Percentiles rank a stretch among this genome's conserved stretches.
These are phyloP conservation scores for Eidolon helvum DNA, from an alignment of 2,113 vertebrate genomes.

Conservation along the genomic window DNA sequence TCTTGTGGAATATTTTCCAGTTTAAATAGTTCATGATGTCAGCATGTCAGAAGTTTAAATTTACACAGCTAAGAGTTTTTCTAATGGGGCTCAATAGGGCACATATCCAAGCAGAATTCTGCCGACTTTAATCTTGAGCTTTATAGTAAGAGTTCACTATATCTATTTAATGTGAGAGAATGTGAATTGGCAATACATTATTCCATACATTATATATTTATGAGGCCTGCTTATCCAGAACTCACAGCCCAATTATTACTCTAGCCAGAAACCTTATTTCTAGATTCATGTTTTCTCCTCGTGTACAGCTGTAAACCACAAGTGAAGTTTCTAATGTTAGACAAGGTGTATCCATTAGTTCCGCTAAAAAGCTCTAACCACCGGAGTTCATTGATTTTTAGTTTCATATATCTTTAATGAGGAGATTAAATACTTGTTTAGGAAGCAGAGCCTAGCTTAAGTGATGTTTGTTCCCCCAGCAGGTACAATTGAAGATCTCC, in stretches of 20 bases:
- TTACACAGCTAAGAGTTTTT: conserved; percentile 65
- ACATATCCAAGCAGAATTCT: conserved; percentile 66
- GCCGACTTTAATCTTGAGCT: conserved; percentile 69
- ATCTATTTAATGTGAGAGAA: conserved; percentile 72
- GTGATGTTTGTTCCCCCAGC: conserved; percentile 87
- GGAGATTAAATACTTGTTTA: conserved; percentile 99
- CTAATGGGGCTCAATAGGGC: conserved; percentile 47
- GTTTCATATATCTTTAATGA: conserved; percentile 99
- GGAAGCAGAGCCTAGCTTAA: conserved; percentile 94
- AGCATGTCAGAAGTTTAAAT: conserved; percentile 57
- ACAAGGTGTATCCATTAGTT: conserved; percentile 97
- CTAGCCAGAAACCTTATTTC: conserved; percentile 76
- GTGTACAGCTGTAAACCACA: conserved; percentile 89
- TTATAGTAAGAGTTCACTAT: conserved; percentile 49
- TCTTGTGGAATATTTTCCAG: conserved; percentile 28
- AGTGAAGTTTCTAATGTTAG: conserved; percentile 91
- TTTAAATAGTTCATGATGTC: conserved; percentile 48
- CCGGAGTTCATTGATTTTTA: conserved; percentile 93
- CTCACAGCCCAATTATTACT: conserved; percentile 75
- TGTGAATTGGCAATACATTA: conserved; percentile 68
- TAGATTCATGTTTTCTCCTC: conserved; percentile 81
- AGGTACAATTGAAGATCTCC: conserved; percentile 85
- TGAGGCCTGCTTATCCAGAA: conserved; percentile 75
- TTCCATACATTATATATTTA: conserved; percentile 72
- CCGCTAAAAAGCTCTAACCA: conserved; percentile 90